These are phyloP conservation scores for Scaptomyza montana DNA, from an alignment of 1,140 invertebrate species.

Conservation along the genomic window DNA sequence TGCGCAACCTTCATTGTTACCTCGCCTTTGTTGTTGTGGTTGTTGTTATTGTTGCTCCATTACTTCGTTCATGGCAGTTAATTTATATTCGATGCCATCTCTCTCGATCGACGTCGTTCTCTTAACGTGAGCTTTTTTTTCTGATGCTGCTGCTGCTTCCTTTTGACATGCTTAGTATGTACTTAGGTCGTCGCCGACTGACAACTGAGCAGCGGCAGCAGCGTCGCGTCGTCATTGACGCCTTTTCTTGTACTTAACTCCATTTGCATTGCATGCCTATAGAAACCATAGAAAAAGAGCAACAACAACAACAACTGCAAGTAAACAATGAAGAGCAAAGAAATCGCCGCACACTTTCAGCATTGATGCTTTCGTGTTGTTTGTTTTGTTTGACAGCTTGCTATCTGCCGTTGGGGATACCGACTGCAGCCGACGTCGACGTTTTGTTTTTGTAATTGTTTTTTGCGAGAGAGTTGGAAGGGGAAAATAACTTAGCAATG, in stretches of 20 bases:
- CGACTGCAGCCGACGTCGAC: constrained; percentile 38
- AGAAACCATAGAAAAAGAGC: constrained; percentile 42
- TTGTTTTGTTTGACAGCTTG: constrained; percentile 79
- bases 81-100: constrained; percentile 79
- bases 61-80: constrained; percentile 74
- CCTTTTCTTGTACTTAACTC: constrained; percentile 64
- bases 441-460: constrained; percentile 77
- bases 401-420: constrained; percentile 55
- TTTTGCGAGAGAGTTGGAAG: constrained; percentile 33
- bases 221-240: constrained; percentile 67
- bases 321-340: constrained; percentile 29
- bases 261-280: constrained; percentile 61
- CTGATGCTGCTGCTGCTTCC: constrained; percentile 56
- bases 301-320: constrained; percentile 53
- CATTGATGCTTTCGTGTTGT: constrained; percentile 65
- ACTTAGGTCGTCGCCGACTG: constrained; percentile 48
- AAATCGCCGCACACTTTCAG: constrained; percentile 69
- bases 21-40: constrained; percentile 48
- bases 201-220: constrained; percentile 23
- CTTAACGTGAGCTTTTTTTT: constrained; percentile 21
- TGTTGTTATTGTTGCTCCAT: constrained; percentile 65
- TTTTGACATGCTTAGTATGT: constrained; percentile 54
- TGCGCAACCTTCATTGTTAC: constrained; percentile 71
- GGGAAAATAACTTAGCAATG: constrained; percentile 31
- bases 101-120: constrained; percentile 7